Percentiles rank a stretch among this genome's conserved stretches.
phyloP scores from a whole-genome alignment of 1,140 invertebrate genomes.

The Apis florea region DNA sequence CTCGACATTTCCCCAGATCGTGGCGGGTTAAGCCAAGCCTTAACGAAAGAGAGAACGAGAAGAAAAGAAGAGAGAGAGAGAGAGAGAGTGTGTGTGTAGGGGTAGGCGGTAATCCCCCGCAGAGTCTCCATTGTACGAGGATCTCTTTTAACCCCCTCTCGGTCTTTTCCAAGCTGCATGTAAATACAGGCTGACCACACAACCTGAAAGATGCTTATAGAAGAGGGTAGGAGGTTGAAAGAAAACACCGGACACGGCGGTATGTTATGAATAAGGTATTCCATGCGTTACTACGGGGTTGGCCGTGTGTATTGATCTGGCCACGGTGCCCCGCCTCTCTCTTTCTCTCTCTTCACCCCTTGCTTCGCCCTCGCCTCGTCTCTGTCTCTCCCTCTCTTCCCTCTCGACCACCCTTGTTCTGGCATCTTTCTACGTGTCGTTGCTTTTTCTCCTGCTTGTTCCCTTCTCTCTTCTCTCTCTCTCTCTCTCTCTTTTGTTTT shows the following conservation, averaged over 20 bases:
- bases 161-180: slow-evolving; percentile 30
- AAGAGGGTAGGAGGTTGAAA: neutral
- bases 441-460: slow-evolving; percentile 21
- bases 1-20: slow-evolving; percentile 29
- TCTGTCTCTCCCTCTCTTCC: slow-evolving; percentile 14
- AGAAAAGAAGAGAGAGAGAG: neutral
- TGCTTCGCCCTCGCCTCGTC: slow-evolving; percentile 20
- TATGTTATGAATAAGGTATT: slow-evolving; percentile 71
- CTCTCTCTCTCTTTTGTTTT: neutral
- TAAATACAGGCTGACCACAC: slow-evolving; percentile 36
- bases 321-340: slow-evolving; percentile 60
- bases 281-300: slow-evolving; percentile 69
- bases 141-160: slow-evolving; percentile 24
- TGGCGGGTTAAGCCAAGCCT: neutral
- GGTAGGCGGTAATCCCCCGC: neutral
- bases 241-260: slow-evolving; percentile 44
- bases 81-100: neutral
- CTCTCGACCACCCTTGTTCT: too few relatives aligned
- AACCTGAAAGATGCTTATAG: neutral
- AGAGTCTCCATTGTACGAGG: neutral
- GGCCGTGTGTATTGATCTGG: slow-evolving; percentile 73
- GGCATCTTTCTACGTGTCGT: neutral
- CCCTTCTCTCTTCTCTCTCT: neutral
- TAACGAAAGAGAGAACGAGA: neutral
- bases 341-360: slow-evolving; percentile 40